phyloP scores from a whole-genome alignment of 92 coral and sea anemone genomes.

The Blastomussa wellsi region DNA sequence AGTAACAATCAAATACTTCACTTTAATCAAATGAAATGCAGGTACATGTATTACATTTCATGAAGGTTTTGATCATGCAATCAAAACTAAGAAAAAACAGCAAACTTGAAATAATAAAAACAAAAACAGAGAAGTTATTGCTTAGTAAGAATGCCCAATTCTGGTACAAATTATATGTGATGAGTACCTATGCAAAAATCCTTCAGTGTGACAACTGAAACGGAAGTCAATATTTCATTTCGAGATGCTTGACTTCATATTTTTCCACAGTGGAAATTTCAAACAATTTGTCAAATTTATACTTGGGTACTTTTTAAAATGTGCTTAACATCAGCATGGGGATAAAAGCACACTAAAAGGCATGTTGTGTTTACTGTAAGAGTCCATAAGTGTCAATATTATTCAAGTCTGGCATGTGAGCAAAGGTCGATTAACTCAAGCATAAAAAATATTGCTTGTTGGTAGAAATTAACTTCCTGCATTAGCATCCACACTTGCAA shows the following conservation, averaged over 20 bases:
- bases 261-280: background rate
- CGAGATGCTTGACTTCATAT: background rate
- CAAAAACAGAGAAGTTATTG: background rate
- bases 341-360: background rate
- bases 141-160: background rate
- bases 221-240: background rate
- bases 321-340: background rate
- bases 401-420: too few species aligned
- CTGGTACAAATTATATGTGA: background rate
- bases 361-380: too few species aligned
- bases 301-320: too few species aligned
- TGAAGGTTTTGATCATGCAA: background rate
- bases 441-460: background rate
- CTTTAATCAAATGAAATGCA: background rate
- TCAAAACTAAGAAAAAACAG: background rate
- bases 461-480: background rate
- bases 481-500: background rate
- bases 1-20: background rate
- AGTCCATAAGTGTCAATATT: too few species aligned
- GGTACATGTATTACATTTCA: too few species aligned
- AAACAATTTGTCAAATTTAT: background rate
- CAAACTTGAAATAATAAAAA: background rate
- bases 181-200: background rate
- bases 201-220: background rate
- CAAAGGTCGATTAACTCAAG: too few species aligned